Evolutionary conservation across 2,797 vertebrate genomes (phyloP).

Genomic region (Spinus olivaceus): DNA sequence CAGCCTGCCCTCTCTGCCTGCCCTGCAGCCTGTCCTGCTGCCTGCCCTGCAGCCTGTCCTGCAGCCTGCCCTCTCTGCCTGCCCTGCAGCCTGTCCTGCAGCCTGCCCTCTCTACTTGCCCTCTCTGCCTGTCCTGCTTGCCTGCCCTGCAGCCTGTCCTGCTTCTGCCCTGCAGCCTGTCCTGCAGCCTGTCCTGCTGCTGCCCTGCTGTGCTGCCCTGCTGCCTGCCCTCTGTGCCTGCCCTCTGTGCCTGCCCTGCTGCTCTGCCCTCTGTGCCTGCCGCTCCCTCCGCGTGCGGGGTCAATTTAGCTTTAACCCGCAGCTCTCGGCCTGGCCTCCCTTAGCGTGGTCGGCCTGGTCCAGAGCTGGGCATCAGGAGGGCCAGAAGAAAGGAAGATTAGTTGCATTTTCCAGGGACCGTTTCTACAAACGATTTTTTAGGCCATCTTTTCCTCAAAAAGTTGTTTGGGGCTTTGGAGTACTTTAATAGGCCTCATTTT

Average conservation of each 20-base stretch:
- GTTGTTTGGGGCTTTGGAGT: background rate
- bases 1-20: too few relatives aligned
- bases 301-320: background rate
- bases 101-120: background rate
- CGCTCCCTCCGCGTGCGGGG: background rate
- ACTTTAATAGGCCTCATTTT: background rate
- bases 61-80: background rate
- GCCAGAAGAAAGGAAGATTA: background rate
- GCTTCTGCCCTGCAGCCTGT: background rate
- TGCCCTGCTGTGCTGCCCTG: background rate
- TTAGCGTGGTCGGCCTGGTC: fast-evolving
- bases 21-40: background rate
- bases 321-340: background rate
- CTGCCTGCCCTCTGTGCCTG: too few relatives aligned
- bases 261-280: background rate
- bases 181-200: background rate
- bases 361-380: background rate
- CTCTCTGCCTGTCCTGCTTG: background rate
- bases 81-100: background rate
- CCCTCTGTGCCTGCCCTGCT: background rate
- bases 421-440: background rate
- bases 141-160: background rate
- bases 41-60: too few relatives aligned
- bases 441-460: background rate
- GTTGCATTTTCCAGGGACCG: background rate